These are phyloP conservation scores for Apodemia zela DNA, from an alignment of 2,888 invertebrate species.

Conservation along the genomic window DNA sequence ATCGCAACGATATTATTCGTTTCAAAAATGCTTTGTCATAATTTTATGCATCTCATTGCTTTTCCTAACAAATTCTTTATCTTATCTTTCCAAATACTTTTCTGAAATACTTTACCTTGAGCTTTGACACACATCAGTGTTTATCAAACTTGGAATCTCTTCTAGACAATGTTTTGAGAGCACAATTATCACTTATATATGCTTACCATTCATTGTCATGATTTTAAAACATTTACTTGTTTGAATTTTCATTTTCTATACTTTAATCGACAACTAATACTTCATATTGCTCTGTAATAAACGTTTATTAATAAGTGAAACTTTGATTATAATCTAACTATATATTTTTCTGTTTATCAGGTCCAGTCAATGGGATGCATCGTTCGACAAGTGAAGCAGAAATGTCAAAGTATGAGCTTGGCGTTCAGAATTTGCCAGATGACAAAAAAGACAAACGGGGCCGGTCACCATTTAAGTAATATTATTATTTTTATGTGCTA, in stretches of 20 bases:
- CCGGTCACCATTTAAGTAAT: conserved; percentile 93
- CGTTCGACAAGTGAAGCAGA: conserved; percentile 89
- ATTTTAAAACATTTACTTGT: too few species aligned
- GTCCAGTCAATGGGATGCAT: conserved; percentile 80
- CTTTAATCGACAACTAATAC: not conserved
- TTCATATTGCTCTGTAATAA: conserved; percentile 9
- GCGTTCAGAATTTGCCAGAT: conserved; percentile 65
- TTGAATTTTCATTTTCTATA: not conserved
- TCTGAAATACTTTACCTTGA: not conserved
- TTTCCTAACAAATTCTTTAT: conserved; percentile 1
- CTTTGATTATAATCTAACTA: not conserved
- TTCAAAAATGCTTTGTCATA: not conserved
- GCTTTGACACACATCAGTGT: not conserved
- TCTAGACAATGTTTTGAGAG: not conserved
- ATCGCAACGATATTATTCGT: not conserved
- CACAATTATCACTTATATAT: not conserved
- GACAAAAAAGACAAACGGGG: conserved; percentile 89
- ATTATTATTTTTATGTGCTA: conserved; percentile 17
- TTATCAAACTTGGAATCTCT: conserved; percentile 4
- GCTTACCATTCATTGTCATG: too few species aligned
- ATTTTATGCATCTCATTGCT: conserved; percentile 4
- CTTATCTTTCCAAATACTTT: conserved; percentile 1
- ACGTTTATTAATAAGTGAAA: not conserved
- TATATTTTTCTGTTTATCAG: conserved; percentile 32
- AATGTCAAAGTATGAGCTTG: conserved; percentile 85